Evolutionary conservation across 2,888 invertebrate genomes (phyloP).

Genomic region (Chelonus formosanus): DNA sequence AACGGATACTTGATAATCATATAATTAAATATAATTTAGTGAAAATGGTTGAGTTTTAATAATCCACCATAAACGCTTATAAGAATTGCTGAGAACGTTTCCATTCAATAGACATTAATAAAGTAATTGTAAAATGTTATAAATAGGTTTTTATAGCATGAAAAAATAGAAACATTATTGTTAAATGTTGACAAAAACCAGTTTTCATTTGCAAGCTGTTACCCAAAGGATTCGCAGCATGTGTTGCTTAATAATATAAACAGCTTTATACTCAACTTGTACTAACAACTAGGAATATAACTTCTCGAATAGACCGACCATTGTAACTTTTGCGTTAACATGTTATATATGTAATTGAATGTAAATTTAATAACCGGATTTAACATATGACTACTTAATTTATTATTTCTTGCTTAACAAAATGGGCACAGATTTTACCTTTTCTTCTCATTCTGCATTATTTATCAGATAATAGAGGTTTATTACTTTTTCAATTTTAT

Average conservation of each 20-base stretch:
- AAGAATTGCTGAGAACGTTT: too few species aligned
- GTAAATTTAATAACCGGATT: constrained; percentile 3
- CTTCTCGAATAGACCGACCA: constrained; percentile 19
- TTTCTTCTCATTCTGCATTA: too few species aligned
- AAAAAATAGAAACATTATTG: too few species aligned
- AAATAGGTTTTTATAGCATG: too few species aligned
- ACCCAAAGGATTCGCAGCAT: constrained; percentile 7
- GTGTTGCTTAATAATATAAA: constrained; percentile 20
- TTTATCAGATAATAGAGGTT: too few species aligned
- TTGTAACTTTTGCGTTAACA: constrained; percentile 5
- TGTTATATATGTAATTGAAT: constrained; percentile 14
- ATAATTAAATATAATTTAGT: constrained; percentile 46
- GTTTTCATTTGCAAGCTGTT: constrained; percentile 26
- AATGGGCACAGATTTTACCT: too few species aligned
- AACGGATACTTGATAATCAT: constrained; percentile 48
- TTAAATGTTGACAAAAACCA: too few species aligned
- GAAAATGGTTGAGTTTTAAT: constrained; percentile 19
- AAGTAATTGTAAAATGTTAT: too few species aligned
- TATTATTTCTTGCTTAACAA: too few species aligned
- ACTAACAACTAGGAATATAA: constrained; percentile 18
- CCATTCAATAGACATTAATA: too few species aligned
- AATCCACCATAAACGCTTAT: background rate
- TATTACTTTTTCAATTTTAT: too few species aligned
- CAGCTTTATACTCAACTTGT: constrained; percentile 22
- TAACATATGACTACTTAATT: too few species aligned